Percentiles rank a stretch among this genome's conserved stretches.
These are phyloP conservation scores for Poecile montanus DNA, from an alignment of 2,797 vertebrate species.

Conservation along the genomic window DNA sequence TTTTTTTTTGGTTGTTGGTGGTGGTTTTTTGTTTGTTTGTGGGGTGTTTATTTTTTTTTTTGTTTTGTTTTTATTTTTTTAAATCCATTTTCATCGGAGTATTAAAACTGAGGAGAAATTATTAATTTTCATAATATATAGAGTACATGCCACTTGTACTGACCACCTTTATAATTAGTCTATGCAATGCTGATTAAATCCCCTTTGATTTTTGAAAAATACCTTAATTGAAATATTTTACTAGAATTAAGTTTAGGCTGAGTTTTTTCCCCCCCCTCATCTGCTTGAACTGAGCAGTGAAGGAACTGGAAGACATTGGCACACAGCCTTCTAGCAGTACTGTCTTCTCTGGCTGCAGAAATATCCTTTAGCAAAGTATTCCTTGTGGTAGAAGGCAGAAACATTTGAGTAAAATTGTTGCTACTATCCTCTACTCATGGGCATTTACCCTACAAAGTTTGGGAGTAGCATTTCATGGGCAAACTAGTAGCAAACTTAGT, in stretches of 20 bases:
- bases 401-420: not conserved
- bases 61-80: not conserved
- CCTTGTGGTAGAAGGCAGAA: not conserved
- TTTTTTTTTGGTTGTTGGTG: not conserved
- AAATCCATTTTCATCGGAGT: not conserved
- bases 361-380: not conserved
- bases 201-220: not conserved
- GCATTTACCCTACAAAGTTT: not conserved
- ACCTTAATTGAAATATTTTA: not conserved
- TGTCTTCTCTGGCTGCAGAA: not conserved
- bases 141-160: not conserved
- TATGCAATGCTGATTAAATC: not conserved
- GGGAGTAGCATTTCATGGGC: not conserved
- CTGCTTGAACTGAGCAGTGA: not conserved
- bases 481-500: not conserved
- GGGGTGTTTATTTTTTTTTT: not conserved
- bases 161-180: not conserved
- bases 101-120: not conserved
- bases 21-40: too few relatives aligned
- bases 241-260: not conserved
- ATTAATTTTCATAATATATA: not conserved
- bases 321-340: not conserved
- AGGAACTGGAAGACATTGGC: not conserved
- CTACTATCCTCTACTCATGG: not conserved
- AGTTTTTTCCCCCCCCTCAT: rapidly evolving